Conservation (phyloP, 2,888 invertebrate genomes). For the Helobdella robusta region DNA sequence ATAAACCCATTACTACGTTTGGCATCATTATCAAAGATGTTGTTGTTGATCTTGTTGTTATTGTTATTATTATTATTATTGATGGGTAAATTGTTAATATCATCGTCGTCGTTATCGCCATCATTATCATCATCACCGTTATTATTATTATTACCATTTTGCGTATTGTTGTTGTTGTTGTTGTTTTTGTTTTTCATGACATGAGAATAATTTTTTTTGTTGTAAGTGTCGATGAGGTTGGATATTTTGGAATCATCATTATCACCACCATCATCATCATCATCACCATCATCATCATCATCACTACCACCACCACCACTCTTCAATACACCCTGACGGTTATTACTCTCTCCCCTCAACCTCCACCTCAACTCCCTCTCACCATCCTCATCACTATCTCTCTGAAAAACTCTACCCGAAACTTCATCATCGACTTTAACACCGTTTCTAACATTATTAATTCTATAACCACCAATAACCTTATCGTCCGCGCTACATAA, state of each 20-base stretch:
- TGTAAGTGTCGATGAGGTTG: background rate
- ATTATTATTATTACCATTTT: conserved; percentile 41
- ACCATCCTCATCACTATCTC: background rate
- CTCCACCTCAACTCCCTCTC: background rate
- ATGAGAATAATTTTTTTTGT: too few species aligned
- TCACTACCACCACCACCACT: background rate
- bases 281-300: conserved; percentile 13
- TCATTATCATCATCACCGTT: background rate
- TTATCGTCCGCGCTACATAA: too few species aligned
- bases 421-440: too few species aligned
- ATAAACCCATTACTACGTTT: background rate
- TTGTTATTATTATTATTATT: conserved; percentile 5
- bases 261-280: conserved; percentile 18
- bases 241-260: conserved; percentile 15
- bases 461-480: too few species aligned
- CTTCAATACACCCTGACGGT: background rate
- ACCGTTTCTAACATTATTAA: too few species aligned
- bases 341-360: background rate
- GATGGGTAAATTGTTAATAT: background rate
- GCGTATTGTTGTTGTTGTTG: background rate
- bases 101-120: background rate
- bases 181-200: background rate
- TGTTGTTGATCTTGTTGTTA: background rate
- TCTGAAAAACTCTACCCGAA: too few species aligned
- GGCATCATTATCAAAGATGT: background rate